Evolutionary conservation across 2,888 invertebrate species (phyloP).

Genomic region (Protonemura montana): DNA sequence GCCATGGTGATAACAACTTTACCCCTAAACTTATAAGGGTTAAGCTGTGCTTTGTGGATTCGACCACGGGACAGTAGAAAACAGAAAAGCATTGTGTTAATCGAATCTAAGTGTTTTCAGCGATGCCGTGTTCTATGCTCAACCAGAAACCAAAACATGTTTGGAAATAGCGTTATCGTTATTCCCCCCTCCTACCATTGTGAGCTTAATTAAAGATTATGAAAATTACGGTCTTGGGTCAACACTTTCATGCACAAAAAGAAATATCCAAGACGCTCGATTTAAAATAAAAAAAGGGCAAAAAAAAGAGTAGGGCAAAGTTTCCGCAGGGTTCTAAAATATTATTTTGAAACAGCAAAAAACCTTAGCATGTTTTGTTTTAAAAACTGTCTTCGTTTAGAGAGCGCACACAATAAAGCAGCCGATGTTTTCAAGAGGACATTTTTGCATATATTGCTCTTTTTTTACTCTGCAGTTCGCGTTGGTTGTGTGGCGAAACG

Average conservation of each 20-base stretch:
- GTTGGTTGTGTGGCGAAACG: background rate
- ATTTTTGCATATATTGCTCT: constrained; percentile 1
- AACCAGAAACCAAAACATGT: background rate
- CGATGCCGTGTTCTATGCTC: background rate
- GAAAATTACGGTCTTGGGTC: background rate
- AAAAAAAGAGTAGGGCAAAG: background rate
- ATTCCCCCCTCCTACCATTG: background rate
- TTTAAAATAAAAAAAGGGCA: too few relatives aligned
- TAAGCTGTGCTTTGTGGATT: too few relatives aligned
- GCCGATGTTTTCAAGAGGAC: background rate
- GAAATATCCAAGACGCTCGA: too few relatives aligned
- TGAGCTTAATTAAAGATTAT: background rate
- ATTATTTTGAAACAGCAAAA: background rate
- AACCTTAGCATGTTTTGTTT: background rate
- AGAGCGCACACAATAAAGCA: background rate
- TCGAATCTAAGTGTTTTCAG: background rate
- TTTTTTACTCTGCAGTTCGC: background rate
- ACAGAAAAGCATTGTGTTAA: background rate
- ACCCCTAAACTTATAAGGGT: too few relatives aligned
- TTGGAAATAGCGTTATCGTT: background rate
- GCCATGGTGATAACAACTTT: too few relatives aligned
- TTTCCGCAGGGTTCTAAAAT: background rate
- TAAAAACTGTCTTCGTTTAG: background rate
- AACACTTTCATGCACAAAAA: too few relatives aligned
- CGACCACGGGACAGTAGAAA: too few relatives aligned